Base-by-base conservation (phyloP, 2,113 vertebrate genomes). In the Scomber scombrus region DNA sequence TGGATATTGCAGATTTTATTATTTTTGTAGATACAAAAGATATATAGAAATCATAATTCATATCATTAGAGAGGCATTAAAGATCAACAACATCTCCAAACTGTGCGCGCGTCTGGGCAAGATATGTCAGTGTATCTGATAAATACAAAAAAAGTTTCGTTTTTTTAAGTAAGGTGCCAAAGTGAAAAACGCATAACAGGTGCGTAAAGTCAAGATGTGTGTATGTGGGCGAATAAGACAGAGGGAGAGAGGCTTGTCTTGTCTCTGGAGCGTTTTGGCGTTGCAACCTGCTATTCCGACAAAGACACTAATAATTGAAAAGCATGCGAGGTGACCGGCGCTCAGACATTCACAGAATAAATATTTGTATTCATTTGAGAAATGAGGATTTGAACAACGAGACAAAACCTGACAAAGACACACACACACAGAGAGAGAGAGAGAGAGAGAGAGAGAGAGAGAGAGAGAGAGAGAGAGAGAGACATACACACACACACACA, bases 351-450 rank as follows among this genome's bases (percentile, higher is more conserved):
- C 93, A 87, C 95, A 95, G 96, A 96, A 96, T 95, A 95, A 97
- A 96, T 96, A 96, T 98, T 97, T 97, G 95, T 94, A 97, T 96
- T 97, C 95, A 96, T 95, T 95, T 95, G 93, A 95, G 92, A 95
- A 94, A 93, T 93, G 87, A 91, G 91, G 85, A 94, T 93, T 92
- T 89, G 89, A 93, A 90, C 90, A 92, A 94, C 85, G 92, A 94
- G 90, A 88, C 90, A 90, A 92, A 93, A 81, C 80, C 87, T 81
- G 85, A 93, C 90, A 93, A 94, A 93, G 87, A 75, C 78, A 26
- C 67, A 84, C 11, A 73, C 0, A 57, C 5, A 23, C 19, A 21
- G n/a, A n/a, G n/a, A n/a, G n/a, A n/a, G n/a, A n/a, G n/a, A n/a
- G n/a, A n/a, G n/a, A n/a, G n/a, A n/a, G n/a, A n/a, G n/a, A n/a